Evolutionary conservation across 2,113 vertebrate genomes (phyloP).

Genomic region (Malurus cyaneus): DNA sequence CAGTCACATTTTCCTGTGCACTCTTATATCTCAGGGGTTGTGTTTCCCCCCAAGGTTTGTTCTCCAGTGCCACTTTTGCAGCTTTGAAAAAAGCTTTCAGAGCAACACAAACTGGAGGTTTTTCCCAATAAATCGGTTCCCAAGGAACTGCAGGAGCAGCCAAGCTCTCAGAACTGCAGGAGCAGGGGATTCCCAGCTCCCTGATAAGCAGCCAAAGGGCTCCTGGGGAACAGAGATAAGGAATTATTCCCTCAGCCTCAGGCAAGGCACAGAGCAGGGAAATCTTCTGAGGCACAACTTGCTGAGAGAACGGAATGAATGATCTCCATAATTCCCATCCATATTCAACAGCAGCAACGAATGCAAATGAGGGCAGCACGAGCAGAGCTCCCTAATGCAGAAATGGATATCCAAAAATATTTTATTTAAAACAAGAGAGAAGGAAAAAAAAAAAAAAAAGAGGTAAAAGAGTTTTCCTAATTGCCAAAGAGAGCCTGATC

Average conservation of each 20-base stretch:
- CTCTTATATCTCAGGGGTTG: accelerated
- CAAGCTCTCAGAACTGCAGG: not conserved
- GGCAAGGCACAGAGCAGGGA: not conserved
- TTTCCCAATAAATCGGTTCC: not conserved
- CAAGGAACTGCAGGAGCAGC: not conserved
- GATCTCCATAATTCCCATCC: not conserved
- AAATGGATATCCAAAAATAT: not conserved
- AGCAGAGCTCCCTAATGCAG: not conserved
- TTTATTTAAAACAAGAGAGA: not conserved
- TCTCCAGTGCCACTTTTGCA: not conserved
- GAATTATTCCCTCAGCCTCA: not conserved
- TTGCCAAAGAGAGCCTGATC: not conserved
- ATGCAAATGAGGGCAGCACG: not conserved
- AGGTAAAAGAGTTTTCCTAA: not conserved
- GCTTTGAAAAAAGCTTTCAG: not conserved
- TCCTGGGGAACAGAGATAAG: not conserved
- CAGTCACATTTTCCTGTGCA: not conserved
- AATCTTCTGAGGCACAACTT: not conserved
- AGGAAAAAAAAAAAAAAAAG: accelerated
- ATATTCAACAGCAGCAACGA: not conserved
- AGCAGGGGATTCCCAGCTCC: not conserved
- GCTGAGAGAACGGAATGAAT: not conserved
- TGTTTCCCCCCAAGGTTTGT: not conserved
- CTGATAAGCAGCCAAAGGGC: not conserved
- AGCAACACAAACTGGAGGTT: not conserved